These are phyloP conservation scores for Drosophila gunungcola DNA, from an alignment of 1,140 invertebrate species.

Conservation along the genomic window DNA sequence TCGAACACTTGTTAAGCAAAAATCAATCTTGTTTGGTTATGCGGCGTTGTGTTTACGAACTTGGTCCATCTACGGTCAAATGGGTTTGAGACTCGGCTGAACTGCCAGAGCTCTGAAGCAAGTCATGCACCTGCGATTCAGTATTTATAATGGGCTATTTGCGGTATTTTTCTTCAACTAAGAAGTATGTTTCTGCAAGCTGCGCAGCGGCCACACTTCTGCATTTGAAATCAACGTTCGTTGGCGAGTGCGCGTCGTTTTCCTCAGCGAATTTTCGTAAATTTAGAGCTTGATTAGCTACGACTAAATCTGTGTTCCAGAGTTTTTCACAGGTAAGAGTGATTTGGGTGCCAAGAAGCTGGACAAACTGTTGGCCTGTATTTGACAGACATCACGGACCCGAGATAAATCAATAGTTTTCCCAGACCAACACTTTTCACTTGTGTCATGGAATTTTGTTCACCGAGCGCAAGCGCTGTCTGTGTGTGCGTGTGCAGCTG, in stretches of 20 bases:
- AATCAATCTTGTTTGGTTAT: no score
- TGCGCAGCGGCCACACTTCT: not conserved
- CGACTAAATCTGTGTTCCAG: not conserved
- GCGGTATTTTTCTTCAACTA: no score
- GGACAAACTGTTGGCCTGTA: not conserved
- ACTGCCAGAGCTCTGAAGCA: no score
- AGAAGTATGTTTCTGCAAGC: not conserved
- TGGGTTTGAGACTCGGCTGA: no score
- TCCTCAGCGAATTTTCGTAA: slow-evolving; percentile 2
- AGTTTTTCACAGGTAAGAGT: slow-evolving; percentile 20
- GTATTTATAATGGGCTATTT: no score
- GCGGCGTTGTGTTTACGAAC: no score
- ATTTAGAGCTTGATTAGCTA: slow-evolving; percentile 3
- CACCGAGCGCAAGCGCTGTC: slow-evolving; percentile 42
- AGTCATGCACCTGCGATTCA: no score
- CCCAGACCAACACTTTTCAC: slow-evolving; percentile 11
- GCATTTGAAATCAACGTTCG: slow-evolving; percentile 30
- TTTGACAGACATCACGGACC: no score
- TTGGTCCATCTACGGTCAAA: no score
- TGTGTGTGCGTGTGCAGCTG: slow-evolving; percentile 52
- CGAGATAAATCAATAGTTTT: slow-evolving; percentile 32
- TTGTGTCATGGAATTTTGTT: slow-evolving; percentile 62
- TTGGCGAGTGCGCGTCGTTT: slow-evolving; percentile 32
- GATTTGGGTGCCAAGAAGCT: not conserved
- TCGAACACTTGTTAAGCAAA: no score